Percentiles rank a stretch among this genome's conserved stretches.
Evolutionary conservation across 2,797 vertebrate species (phyloP).

Genomic region (Pyrocephalus nanus): DNA sequence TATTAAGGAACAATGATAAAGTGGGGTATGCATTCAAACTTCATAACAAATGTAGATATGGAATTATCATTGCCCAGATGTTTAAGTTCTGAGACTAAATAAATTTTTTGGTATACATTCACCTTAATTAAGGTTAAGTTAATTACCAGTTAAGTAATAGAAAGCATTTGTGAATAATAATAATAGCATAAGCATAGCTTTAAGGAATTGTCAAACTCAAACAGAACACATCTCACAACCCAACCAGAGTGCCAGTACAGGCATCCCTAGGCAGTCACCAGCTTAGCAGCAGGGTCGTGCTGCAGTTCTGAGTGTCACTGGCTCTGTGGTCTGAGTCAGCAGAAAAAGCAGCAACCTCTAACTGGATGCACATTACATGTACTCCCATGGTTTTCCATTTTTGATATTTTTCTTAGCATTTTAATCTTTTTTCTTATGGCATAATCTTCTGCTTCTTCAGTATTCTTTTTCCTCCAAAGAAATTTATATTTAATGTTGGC

Average conservation of each 20-base stretch:
- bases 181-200: not conserved
- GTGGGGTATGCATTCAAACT: fast-evolving
- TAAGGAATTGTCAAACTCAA: not conserved
- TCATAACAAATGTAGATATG: not conserved
- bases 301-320: fast-evolving
- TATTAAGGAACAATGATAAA: not conserved
- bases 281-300: not conserved
- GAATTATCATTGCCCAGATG: not conserved
- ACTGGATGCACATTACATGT: not conserved
- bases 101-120: not conserved
- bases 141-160: not conserved
- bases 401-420: not conserved
- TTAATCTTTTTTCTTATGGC: not conserved
- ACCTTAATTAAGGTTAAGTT: not conserved
- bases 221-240: not conserved
- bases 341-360: not conserved
- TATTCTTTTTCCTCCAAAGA: not conserved
- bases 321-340: not conserved
- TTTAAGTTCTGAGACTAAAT: not conserved
- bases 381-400: not conserved
- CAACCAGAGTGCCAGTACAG: not conserved
- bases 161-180: not conserved
- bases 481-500: slow-evolving; percentile 22
- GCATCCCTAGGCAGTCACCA: not conserved
- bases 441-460: not conserved